phyloP scores from a whole-genome alignment of 2,888 invertebrate genomes.

The Torymus aiolomorphi region DNA sequence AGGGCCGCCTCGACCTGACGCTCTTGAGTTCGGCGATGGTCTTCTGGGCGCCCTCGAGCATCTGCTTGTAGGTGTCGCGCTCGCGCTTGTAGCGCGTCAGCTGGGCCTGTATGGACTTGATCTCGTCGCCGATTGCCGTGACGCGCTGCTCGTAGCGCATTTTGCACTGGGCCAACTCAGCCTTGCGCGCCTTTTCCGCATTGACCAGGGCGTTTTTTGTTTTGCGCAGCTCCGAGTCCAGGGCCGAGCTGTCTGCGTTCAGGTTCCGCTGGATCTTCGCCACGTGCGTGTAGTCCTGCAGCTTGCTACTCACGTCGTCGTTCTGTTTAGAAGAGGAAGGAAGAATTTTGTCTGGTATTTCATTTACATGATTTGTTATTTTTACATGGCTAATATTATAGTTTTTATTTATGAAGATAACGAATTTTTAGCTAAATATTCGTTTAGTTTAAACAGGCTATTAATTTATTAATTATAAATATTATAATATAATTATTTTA shows the following conservation, averaged over 20 bases:
- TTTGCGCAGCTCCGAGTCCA: constrained; percentile 86
- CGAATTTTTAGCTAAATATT: too few relatives aligned
- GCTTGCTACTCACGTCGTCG: constrained; percentile 87
- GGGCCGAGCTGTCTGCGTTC: constrained; percentile 84
- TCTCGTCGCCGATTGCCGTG: constrained; percentile 87
- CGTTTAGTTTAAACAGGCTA: too few relatives aligned
- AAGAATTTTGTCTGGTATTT: background rate
- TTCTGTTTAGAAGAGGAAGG: constrained; percentile 76
- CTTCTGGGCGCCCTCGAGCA: constrained; percentile 91
- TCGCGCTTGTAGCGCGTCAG: constrained; percentile 88
- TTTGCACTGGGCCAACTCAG: constrained; percentile 88
- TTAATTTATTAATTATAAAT: too few relatives aligned
- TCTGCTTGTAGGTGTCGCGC: constrained; percentile 91
- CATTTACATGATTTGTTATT: too few relatives aligned
- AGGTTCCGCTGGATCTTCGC: constrained; percentile 88
- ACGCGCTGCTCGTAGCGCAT: constrained; percentile 91
- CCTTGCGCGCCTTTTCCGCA: constrained; percentile 84
- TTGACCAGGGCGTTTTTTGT: constrained; percentile 81
- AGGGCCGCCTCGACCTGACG: constrained; percentile 69
- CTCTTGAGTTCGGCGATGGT: constrained; percentile 86
- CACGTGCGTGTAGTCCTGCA: constrained; percentile 91
- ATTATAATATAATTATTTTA: too few relatives aligned
- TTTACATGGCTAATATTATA: too few relatives aligned
- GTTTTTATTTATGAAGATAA: too few relatives aligned
- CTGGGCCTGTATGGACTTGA: constrained; percentile 88